Conservation (phyloP, 2,113 vertebrate species). For the Dinomys branickii region DNA sequence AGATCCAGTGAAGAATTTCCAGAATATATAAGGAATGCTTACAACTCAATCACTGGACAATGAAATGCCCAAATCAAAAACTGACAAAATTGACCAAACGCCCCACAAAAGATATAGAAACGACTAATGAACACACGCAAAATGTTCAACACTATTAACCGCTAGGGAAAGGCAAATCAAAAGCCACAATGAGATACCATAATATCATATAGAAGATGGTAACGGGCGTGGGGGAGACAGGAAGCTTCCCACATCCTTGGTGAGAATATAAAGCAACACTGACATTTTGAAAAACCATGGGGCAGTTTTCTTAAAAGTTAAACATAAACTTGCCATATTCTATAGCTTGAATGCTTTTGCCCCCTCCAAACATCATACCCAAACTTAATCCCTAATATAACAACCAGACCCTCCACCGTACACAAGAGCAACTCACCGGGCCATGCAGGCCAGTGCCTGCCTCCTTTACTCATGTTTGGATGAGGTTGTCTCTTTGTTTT, state of each 20-base stretch:
- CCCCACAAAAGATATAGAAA: not conserved
- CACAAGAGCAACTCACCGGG: not conserved
- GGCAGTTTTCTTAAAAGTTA: not conserved
- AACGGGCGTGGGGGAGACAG: not conserved
- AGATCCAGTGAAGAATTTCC: not conserved
- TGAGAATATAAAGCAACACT: not conserved
- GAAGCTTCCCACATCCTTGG: not conserved
- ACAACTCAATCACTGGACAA: slow-evolving; percentile 20
- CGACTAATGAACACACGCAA: not conserved
- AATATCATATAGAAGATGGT: not conserved
- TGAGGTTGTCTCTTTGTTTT: too few species aligned
- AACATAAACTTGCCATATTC: not conserved
- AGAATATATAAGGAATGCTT: not conserved
- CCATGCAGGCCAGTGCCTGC: rapidly evolving
- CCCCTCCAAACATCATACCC: not conserved
- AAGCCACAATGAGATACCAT: not conserved
- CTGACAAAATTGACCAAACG: not conserved
- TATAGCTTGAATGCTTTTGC: not conserved
- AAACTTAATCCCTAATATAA: not conserved
- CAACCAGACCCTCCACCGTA: not conserved
- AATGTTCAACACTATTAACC: not conserved
- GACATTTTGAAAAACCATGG: not conserved
- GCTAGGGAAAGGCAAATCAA: slow-evolving; percentile 34
- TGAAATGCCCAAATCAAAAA: slow-evolving; percentile 29
- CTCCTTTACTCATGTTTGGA: not conserved